Percentiles rank a stretch among this genome's conserved stretches.
These are phyloP conservation scores for Chlorodrepanis virens DNA, from an alignment of 2,113 vertebrate species.

Conservation along the genomic window DNA sequence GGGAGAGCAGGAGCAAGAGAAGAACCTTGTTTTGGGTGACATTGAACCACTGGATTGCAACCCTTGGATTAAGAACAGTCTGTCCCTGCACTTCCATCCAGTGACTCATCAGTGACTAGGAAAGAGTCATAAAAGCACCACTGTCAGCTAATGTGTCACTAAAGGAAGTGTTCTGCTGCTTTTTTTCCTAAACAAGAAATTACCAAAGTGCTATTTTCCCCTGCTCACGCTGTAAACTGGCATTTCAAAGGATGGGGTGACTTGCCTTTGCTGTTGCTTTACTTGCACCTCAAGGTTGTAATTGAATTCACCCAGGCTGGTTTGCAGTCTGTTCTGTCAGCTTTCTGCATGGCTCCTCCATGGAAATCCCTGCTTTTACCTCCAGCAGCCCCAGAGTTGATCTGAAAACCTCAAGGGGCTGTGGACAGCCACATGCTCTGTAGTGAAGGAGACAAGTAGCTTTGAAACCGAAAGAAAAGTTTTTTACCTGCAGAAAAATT, in stretches of 20 bases:
- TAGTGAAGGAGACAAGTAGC: not conserved
- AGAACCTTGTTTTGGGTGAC: not conserved
- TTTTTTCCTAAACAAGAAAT: constrained; percentile 24
- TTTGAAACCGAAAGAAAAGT: not conserved
- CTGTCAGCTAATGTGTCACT: constrained; percentile 21
- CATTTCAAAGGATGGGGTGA: not conserved
- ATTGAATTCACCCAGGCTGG: not conserved
- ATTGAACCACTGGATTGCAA: fast-evolving
- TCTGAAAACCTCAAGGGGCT: constrained; percentile 3
- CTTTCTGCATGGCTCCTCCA: not conserved
- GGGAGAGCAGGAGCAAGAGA: not conserved
- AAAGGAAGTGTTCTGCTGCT: not conserved
- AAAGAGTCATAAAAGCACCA: not conserved
- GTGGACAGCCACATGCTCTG: not conserved
- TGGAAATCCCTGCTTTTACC: not conserved
- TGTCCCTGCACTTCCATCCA: not conserved
- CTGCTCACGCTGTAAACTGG: not conserved
- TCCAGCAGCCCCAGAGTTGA: not conserved
- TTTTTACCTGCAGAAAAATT: not conserved
- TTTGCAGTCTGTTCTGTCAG: not conserved
- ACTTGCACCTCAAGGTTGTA: not conserved
- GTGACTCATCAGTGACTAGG: not conserved
- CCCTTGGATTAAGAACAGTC: not conserved
- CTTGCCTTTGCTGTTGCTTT: not conserved
- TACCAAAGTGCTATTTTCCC: not conserved